Conservation (phyloP, 2,113 vertebrate genomes). For the Strix aluco region DNA sequence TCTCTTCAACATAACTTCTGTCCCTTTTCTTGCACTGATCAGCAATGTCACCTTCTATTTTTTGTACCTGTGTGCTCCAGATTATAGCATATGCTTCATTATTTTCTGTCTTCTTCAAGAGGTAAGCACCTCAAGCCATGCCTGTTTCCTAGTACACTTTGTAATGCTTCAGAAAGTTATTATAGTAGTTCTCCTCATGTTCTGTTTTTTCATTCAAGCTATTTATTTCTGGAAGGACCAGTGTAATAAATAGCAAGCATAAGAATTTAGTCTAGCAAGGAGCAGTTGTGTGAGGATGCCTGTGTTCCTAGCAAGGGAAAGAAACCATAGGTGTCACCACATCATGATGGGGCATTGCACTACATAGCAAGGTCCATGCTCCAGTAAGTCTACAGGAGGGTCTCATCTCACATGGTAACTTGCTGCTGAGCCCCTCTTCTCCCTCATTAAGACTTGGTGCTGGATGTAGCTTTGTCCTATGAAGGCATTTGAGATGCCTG, state of each 20-base stretch:
- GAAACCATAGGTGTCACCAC: background rate
- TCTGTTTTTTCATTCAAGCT: background rate
- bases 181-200: background rate
- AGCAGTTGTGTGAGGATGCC: background rate
- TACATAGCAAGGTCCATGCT: rapidly evolving
- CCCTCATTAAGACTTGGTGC: background rate
- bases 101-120: background rate
- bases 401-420: background rate
- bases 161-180: background rate
- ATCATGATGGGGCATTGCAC: background rate
- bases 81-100: background rate
- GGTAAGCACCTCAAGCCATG: background rate
- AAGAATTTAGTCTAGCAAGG: background rate
- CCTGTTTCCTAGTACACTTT: background rate
- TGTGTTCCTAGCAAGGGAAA: background rate
- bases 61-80: background rate
- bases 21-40: background rate
- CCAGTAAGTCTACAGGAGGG: background rate
- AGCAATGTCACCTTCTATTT: background rate
- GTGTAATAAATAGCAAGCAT: background rate
- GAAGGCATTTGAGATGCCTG: background rate
- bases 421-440: background rate
- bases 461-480: background rate
- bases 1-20: background rate
- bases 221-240: background rate